Evolutionary conservation across 2,113 vertebrate genomes (phyloP).

Genomic region (Hemichromis elongatus): DNA sequence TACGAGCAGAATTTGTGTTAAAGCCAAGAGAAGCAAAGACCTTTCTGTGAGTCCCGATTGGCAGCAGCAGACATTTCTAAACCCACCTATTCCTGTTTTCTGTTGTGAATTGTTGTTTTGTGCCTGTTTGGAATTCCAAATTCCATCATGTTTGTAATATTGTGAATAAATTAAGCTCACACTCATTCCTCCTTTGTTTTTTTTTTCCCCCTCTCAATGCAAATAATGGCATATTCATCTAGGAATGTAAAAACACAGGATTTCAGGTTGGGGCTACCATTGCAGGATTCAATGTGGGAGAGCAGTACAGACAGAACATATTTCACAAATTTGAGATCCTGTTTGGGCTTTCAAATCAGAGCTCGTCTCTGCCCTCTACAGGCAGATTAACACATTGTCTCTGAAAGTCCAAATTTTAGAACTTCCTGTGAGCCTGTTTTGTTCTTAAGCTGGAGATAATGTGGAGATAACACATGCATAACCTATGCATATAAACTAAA

Average conservation of each 20-base stretch:
- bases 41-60: neutral
- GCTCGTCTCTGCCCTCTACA: conserved; percentile 44
- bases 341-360: neutral
- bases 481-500: neutral
- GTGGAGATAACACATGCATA: neutral
- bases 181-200: neutral
- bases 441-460: neutral
- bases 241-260: neutral
- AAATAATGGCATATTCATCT: neutral
- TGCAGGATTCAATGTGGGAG: neutral
- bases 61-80: neutral
- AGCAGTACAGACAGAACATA: neutral
- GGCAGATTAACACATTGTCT: neutral
- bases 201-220: neutral
- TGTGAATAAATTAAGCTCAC: conserved; percentile 71
- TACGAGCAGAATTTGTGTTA: neutral
- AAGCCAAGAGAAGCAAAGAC: neutral
- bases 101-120: conserved; percentile 32
- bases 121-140: conserved; percentile 59
- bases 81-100: neutral
- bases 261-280: neutral
- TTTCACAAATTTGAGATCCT: neutral
- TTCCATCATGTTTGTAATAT: conserved; percentile 64
- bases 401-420: neutral
- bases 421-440: neutral